Evolutionary conservation across 2,113 vertebrate genomes (phyloP), one percentile per base, ranked within the genome.

Genomic region (Mungos mungo): DNA sequence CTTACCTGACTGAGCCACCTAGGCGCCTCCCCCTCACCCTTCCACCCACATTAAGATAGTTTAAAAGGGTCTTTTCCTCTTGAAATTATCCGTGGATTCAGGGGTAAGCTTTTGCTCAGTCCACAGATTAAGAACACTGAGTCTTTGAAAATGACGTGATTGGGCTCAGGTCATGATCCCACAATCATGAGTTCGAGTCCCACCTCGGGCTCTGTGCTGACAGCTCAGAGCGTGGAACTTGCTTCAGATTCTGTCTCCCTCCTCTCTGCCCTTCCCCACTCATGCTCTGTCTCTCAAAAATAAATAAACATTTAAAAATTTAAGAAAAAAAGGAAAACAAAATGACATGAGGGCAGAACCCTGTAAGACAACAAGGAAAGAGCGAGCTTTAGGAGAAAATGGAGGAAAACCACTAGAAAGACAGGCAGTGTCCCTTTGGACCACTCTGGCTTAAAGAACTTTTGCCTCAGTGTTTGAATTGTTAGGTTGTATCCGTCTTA

Each of bases 21-120:
- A 41, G 5, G 5, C 21, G 5, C 1, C 1, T 9, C 23, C 12
- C 38, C 12, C 50, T 14, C 50, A 18, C 0, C n/a, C 7, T 76
- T 77, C 41, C 41, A 41, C 41, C 41, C 47, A 50, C 47, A 50
- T 12, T 60, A 92, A 50, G 11, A 88, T 15, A 35, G 23, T 50
- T 87, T 93, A 69, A 63, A 85, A 33, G 7, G 35, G 29, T 47
- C 12, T 86, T 93, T 81, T 31, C 3, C 29, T 25, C 19, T 74
- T 93, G 77, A 81, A 80, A 60, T n/a, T 33, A 77, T 54, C 29
- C 15, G 31, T 7, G 33, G 21, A 79, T 60, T 90, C 13, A 83
- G 25, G 29, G 10, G 5, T 68, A 47, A 87, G 11, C 1, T 52
- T 72, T 66, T 63, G 25, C 27, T 74, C 45, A 83, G 18, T 27